phyloP scores from a whole-genome alignment of 2,888 invertebrate species.

The Hedychridium roseum region DNA sequence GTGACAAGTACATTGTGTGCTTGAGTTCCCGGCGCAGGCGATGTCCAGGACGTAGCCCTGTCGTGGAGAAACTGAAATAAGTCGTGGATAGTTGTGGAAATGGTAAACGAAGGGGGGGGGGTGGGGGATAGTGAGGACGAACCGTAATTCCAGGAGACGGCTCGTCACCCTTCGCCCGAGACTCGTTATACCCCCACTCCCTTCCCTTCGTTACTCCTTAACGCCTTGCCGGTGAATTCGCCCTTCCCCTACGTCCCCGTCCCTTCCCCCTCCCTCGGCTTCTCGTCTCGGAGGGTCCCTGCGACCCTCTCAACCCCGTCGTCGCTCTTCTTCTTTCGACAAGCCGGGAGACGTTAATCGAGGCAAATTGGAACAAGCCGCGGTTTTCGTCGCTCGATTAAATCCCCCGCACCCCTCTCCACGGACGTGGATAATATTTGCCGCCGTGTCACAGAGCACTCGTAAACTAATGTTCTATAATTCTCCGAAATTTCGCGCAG shows the following conservation, averaged over 20 bases:
- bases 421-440: conserved; percentile 14
- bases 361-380: conserved; percentile 40
- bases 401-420: conserved; percentile 18
- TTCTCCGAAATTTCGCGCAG: too few species aligned
- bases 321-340: conserved; percentile 12
- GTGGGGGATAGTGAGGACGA: conserved; percentile 30
- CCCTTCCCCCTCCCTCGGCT: conserved; percentile 4
- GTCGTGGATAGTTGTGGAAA: conserved; percentile 20
- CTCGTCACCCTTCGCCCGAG: conserved; percentile 46
- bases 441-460: too few species aligned
- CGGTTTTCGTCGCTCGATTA: conserved; percentile 39
- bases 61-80: too few species aligned
- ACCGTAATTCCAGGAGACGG: conserved; percentile 45
- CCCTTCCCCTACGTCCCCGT: conserved; percentile 1
- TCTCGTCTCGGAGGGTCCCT: conserved; percentile 12
- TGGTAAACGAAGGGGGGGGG: conserved; percentile 18
- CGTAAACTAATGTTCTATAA: too few species aligned
- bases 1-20: too few species aligned
- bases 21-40: too few species aligned
- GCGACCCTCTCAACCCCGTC: conserved; percentile 5
- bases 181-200: conserved; percentile 41
- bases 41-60: too few species aligned
- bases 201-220: conserved; percentile 15
- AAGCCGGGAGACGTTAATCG: conserved; percentile 36
- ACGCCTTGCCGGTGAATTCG: background rate